A percentile compares a stretch with the other conserved stretches of the same genome.
phyloP scores from a whole-genome alignment of 2,888 invertebrate genomes.

The Pandemis corylana region DNA sequence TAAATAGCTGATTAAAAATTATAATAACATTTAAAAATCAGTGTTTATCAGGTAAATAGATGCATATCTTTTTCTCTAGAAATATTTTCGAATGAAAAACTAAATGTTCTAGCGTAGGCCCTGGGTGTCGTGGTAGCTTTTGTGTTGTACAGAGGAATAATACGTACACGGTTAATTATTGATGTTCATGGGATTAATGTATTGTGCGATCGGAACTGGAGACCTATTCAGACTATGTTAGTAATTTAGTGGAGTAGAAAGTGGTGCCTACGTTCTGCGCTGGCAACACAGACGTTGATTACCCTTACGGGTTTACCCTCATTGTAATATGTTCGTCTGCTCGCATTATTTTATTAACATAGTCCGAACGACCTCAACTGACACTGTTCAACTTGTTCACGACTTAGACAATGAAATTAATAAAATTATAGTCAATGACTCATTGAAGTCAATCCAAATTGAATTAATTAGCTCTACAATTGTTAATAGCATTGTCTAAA shows the following conservation, averaged over 20 bases:
- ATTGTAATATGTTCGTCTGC: not conserved
- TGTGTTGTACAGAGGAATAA: constrained; percentile 55
- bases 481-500: constrained; percentile 56
- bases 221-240: constrained; percentile 2
- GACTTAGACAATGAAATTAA: constrained; percentile 35
- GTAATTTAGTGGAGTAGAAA: not conserved
- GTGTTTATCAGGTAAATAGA: constrained; percentile 81
- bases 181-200: constrained; percentile 35
- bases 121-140: constrained; percentile 80
- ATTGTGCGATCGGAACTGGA: constrained; percentile 20
- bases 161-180: constrained; percentile 45
- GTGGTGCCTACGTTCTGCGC: not conserved
- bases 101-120: constrained; percentile 78
- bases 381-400: constrained; percentile 3
- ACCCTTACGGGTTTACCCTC: not conserved
- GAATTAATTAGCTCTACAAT: not conserved
- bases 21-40: constrained; percentile 58
- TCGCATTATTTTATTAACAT: not conserved
- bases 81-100: constrained; percentile 78
- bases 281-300: not conserved
- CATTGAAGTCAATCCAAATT: constrained; percentile 45
- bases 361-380: not conserved
- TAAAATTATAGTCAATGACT: not conserved
- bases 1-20: constrained; percentile 68
- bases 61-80: constrained; percentile 84